Conservation (phyloP, 2,797 vertebrate species). For the Enteromius afrohamiltoni region DNA sequence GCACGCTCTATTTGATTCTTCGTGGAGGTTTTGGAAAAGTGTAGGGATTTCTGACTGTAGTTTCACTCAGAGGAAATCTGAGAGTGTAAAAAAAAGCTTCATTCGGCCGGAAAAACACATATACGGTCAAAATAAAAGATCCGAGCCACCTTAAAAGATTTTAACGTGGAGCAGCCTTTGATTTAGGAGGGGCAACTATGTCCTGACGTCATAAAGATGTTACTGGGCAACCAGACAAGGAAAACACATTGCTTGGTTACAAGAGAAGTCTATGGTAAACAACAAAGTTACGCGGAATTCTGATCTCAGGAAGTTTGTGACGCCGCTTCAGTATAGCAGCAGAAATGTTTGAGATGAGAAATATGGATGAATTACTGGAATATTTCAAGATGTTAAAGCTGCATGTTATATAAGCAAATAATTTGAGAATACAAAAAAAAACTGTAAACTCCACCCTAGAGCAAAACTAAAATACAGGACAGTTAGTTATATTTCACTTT, state of each 20-base stretch:
- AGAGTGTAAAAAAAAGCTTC: background rate
- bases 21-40: background rate
- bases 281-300: slow-evolving; percentile 50
- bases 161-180: slow-evolving; percentile 60
- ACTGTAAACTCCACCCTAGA: background rate
- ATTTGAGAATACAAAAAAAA: background rate
- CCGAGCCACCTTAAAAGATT: slow-evolving; percentile 74
- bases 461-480: background rate
- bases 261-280: slow-evolving; percentile 55
- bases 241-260: slow-evolving; percentile 78
- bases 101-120: background rate
- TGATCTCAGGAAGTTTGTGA: slow-evolving; percentile 44
- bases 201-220: slow-evolving; percentile 72
- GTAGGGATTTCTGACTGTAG: fast-evolving
- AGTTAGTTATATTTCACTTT: background rate
- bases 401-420: background rate
- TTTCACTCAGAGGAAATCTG: background rate
- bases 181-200: slow-evolving; percentile 63
- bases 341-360: background rate
- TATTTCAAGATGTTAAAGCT: background rate
- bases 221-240: slow-evolving; percentile 72
- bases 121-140: fast-evolving
- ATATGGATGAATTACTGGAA: background rate
- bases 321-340: background rate
- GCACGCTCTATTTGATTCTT: background rate